phyloP scores from a whole-genome alignment of 2,113 vertebrate genomes.

The Capricornis sumatraensis region DNA sequence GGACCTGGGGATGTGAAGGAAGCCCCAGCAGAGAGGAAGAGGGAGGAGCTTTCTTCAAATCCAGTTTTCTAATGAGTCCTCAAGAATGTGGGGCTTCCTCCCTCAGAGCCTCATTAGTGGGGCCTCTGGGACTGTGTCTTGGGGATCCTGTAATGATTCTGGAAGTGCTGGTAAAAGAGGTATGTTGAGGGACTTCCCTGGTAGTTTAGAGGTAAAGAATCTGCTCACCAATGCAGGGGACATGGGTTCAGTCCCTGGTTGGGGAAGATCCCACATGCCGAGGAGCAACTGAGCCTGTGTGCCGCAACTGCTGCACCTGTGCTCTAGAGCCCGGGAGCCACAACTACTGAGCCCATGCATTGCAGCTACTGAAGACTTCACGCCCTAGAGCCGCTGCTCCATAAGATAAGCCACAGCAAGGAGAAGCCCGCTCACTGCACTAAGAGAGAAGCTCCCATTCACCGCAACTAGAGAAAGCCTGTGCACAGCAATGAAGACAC shows the following conservation, averaged over 20 bases:
- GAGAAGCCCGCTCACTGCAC: background rate
- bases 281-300: background rate
- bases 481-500: background rate
- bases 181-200: background rate
- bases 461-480: background rate
- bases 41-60: background rate
- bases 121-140: background rate
- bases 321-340: background rate
- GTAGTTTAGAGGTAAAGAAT: background rate
- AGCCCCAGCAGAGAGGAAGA: background rate
- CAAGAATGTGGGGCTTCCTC: background rate
- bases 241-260: background rate
- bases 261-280: background rate
- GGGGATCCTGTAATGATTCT: background rate
- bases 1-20: background rate
- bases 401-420: background rate
- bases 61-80: background rate
- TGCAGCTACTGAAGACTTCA: background rate
- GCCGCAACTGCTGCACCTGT: background rate
- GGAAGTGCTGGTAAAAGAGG: background rate
- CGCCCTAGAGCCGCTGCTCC: background rate
- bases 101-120: slow-evolving; percentile 1
- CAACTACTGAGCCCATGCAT: rapidly evolving
- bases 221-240: background rate
- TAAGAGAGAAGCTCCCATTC: background rate